These are phyloP conservation scores for Perizoma affinitatum DNA, from an alignment of 2,888 invertebrate genomes.

Conservation along the genomic window DNA sequence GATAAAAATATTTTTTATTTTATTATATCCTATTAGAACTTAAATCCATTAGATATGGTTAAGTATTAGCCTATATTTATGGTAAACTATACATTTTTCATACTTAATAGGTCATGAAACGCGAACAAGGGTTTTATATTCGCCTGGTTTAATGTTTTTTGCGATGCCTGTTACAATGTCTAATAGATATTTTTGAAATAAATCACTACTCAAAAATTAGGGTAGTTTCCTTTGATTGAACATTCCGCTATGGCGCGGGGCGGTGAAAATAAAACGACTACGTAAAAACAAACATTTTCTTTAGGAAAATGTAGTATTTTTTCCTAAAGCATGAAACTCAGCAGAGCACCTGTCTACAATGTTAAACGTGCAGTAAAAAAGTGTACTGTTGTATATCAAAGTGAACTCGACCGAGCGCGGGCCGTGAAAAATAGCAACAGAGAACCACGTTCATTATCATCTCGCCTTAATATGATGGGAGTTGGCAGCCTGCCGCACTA, in stretches of 20 bases:
- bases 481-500: constrained; percentile 72
- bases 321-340: constrained; percentile 26
- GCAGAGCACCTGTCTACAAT: constrained; percentile 29
- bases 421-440: constrained; percentile 56
- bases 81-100: too few relatives aligned
- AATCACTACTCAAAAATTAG: background rate
- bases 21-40: too few relatives aligned
- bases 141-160: too few relatives aligned
- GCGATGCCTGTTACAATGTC: too few relatives aligned
- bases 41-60: too few relatives aligned
- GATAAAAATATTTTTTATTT: too few relatives aligned
- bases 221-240: constrained; percentile 3
- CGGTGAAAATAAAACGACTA: constrained; percentile 11
- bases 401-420: constrained; percentile 40
- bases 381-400: constrained; percentile 44
- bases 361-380: constrained; percentile 38
- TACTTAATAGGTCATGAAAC: too few relatives aligned
- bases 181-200: too few relatives aligned
- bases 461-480: constrained; percentile 75
- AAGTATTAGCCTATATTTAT: too few relatives aligned
- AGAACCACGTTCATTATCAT: constrained; percentile 71
- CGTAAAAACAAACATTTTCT: constrained; percentile 30
- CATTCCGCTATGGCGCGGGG: constrained; percentile 15
- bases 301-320: constrained; percentile 16
- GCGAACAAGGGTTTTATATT: too few relatives aligned